These are phyloP conservation scores for Spinus pinus DNA, from an alignment of 2,797 vertebrate species.

Conservation along the genomic window DNA sequence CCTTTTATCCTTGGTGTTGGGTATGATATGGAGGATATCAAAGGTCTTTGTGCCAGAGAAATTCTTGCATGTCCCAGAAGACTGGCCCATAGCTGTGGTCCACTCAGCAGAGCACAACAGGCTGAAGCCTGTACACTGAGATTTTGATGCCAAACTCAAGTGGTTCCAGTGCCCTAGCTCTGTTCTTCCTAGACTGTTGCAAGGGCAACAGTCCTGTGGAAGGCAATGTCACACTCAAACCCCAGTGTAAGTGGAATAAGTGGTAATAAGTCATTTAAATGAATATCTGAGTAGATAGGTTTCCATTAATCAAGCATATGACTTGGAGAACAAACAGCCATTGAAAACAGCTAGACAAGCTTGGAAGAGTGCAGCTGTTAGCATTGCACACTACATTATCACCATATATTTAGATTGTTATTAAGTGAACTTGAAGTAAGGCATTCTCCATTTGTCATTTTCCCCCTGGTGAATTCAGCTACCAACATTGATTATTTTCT, in stretches of 20 bases:
- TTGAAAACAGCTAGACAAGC: slow-evolving; percentile 18
- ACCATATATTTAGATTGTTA: slow-evolving; percentile 49
- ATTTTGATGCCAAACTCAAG: not conserved
- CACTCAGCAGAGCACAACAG: fast-evolving
- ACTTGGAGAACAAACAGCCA: not conserved
- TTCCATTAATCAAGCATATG: not conserved
- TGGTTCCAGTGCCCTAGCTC: fast-evolving
- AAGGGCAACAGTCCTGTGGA: not conserved
- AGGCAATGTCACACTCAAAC: not conserved
- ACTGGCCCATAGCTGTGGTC: too few relatives aligned
- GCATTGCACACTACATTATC: slow-evolving; percentile 10
- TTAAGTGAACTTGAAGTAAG: slow-evolving; percentile 52
- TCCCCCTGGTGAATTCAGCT: slow-evolving; percentile 3
- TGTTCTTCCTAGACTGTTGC: not conserved
- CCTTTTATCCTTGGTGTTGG: fast-evolving
- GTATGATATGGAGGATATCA: not conserved
- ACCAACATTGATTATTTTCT: not conserved
- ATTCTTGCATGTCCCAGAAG: not conserved
- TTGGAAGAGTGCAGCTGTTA: slow-evolving; percentile 31
- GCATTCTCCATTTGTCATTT: slow-evolving; percentile 47
- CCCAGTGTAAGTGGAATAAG: not conserved
- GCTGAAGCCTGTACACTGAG: not conserved
- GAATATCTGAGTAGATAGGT: not conserved
- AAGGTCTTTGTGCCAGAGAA: not conserved
- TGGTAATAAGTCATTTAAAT: not conserved